phyloP scores from a whole-genome alignment of 2,888 invertebrate species.

The Leptinotarsa rubiginosa region DNA sequence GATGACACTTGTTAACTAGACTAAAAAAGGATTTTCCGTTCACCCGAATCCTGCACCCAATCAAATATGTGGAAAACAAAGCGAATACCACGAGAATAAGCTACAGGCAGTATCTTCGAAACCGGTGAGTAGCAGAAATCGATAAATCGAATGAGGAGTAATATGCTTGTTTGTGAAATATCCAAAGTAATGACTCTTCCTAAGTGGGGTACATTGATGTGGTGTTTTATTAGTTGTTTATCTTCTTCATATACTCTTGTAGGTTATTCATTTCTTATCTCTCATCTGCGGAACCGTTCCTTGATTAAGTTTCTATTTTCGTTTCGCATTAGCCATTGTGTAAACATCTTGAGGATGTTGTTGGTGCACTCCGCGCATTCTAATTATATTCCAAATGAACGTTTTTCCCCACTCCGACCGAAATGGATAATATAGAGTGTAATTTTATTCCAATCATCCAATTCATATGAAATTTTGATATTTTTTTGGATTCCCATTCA shows the following conservation, averaged over 20 bases:
- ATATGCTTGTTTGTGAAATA: slow-evolving; percentile 28
- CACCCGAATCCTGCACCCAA: slow-evolving; percentile 4
- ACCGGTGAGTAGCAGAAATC: slow-evolving; percentile 4
- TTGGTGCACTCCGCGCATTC: neutral
- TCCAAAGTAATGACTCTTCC: slow-evolving; percentile 22
- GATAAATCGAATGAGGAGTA: slow-evolving; percentile 17
- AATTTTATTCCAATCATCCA: no score
- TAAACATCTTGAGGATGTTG: slow-evolving; percentile 10
- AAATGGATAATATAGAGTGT: no score
- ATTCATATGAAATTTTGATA: no score
- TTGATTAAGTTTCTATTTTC: slow-evolving; percentile 1
- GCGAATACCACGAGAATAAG: slow-evolving; percentile 16
- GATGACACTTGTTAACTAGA: no score
- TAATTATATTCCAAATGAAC: neutral
- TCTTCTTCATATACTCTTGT: slow-evolving; percentile 12
- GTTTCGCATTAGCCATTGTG: slow-evolving; percentile 1
- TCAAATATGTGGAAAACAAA: slow-evolving; percentile 20
- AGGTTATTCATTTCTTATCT: slow-evolving; percentile 16
- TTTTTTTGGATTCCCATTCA: no score
- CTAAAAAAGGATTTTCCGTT: neutral
- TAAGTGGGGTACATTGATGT: slow-evolving; percentile 21
- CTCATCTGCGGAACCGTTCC: slow-evolving; percentile 18
- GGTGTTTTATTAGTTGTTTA: slow-evolving; percentile 27
- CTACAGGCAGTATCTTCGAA: slow-evolving; percentile 12
- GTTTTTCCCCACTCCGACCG: neutral